These are phyloP conservation scores for Eidolon helvum DNA, from an alignment of 2,113 vertebrate species.

Conservation along the genomic window DNA sequence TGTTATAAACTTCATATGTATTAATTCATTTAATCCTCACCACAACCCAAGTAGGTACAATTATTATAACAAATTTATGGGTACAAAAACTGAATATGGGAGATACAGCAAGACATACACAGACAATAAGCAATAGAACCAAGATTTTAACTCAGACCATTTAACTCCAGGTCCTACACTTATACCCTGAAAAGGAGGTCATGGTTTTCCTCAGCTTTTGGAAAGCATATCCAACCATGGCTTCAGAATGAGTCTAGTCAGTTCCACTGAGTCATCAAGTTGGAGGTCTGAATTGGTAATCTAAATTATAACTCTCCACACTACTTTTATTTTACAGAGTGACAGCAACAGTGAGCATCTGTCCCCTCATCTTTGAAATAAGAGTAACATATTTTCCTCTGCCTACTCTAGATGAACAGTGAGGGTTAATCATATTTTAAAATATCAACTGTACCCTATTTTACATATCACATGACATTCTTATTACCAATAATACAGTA, in stretches of 20 bases:
- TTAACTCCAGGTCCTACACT: not conserved
- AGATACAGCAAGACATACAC: not conserved
- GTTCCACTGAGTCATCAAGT: conserved; percentile 2
- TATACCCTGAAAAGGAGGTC: not conserved
- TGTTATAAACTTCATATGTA: not conserved
- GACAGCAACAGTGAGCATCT: not conserved
- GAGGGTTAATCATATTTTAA: conserved; percentile 17
- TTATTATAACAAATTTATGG: not conserved
- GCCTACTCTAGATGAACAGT: conserved; percentile 3
- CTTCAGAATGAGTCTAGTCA: not conserved
- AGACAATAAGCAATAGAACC: not conserved
- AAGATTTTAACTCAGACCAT: not conserved
- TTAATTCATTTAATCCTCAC: not conserved
- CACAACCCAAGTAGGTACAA: not conserved
- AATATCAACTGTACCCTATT: not conserved
- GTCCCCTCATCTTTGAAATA: conserved; percentile 11
- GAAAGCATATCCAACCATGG: not conserved
- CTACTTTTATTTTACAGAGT: not conserved
- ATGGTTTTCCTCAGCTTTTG: not conserved
- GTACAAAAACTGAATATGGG: not conserved
- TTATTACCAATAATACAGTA: not conserved
- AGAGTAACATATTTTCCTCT: not conserved
- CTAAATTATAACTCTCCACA: conserved; percentile 42
- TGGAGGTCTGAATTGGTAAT: not conserved
- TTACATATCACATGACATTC: not conserved